Evolutionary conservation across 2,888 invertebrate species (phyloP).

Genomic region (Polydrusus cervinus): DNA sequence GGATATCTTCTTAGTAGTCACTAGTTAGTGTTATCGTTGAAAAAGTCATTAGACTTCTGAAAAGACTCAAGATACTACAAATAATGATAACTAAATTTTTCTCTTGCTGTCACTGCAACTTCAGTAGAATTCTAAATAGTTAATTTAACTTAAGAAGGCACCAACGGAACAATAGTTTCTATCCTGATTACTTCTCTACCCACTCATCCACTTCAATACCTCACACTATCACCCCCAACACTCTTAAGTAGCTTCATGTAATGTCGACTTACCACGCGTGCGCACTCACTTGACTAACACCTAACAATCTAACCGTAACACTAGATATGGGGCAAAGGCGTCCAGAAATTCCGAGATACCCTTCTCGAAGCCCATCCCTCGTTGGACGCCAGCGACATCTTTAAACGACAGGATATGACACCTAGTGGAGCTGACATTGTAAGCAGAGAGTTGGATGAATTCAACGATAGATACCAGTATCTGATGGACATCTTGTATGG

Average conservation of each 20-base stretch:
- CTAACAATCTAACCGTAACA: constrained; percentile 72
- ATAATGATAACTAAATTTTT: background rate
- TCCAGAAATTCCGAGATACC: constrained; percentile 88
- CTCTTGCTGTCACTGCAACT: background rate
- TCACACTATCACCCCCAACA: constrained; percentile 28
- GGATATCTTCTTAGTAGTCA: background rate
- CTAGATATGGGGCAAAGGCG: constrained; percentile 90
- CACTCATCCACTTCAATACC: constrained; percentile 15
- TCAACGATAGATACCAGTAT: constrained; percentile 86
- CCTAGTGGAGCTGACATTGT: constrained; percentile 81
- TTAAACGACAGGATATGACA: constrained; percentile 61
- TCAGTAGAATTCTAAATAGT: background rate
- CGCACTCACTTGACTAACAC: constrained; percentile 71
- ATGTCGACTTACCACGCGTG: constrained; percentile 59
- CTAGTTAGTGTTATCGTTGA: background rate
- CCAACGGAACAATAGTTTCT: background rate
- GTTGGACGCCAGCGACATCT: constrained; percentile 75
- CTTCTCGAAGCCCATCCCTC: constrained; percentile 89
- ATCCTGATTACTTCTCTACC: constrained; percentile 46
- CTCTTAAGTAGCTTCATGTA: constrained; percentile 50
- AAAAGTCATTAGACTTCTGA: no score
- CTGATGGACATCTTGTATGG: constrained; percentile 81
- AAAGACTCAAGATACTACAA: no score
- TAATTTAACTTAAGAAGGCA: background rate
- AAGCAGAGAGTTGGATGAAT: constrained; percentile 84